phyloP scores from a whole-genome alignment of 1,140 invertebrate species.

The Plectus sambesii region DNA sequence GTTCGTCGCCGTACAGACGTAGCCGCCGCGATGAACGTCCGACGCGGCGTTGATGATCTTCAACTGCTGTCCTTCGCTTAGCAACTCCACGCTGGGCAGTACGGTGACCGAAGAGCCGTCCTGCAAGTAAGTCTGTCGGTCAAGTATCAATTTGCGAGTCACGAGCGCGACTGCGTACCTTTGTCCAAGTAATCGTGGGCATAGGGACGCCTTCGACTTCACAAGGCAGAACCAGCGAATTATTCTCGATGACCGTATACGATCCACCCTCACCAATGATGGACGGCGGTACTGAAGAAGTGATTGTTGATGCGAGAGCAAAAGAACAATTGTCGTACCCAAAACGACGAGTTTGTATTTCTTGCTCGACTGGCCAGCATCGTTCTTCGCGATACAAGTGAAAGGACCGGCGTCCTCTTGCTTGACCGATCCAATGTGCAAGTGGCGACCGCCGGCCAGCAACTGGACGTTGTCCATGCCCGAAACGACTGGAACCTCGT shows the following conservation, averaged over 20 bases:
- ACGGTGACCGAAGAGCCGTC: constrained; percentile 15
- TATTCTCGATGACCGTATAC: constrained; percentile 34
- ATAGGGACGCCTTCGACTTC: constrained; percentile 45
- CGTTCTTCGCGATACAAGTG: constrained; percentile 26
- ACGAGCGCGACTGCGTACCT: no score
- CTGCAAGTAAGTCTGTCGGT: no score
- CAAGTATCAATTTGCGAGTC: no score
- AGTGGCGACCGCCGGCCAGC: constrained; percentile 18
- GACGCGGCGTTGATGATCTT: constrained; percentile 24
- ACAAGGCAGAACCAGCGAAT: constrained; percentile 45
- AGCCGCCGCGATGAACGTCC: constrained; percentile 42
- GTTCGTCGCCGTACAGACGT: constrained; percentile 47
- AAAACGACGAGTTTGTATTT: constrained; percentile 45
- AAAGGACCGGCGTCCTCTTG: constrained; percentile 44
- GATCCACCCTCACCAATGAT: constrained; percentile 34
- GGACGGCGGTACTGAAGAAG: constrained; percentile 29
- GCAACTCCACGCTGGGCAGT: constrained; percentile 19
- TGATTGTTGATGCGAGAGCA: constrained; percentile 11
- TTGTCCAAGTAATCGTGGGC: constrained; percentile 33
- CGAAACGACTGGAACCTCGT: constrained; percentile 15
- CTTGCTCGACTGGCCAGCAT: constrained; percentile 46
- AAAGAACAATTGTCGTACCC: constrained; percentile 30
- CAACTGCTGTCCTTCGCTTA: constrained; percentile 28
- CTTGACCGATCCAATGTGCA: constrained; percentile 48
- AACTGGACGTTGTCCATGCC: constrained; percentile 16